Percentiles rank a stretch among this genome's conserved stretches.
phyloP scores from a whole-genome alignment of 2,113 vertebrate species.

The Vanacampus margaritifer region DNA sequence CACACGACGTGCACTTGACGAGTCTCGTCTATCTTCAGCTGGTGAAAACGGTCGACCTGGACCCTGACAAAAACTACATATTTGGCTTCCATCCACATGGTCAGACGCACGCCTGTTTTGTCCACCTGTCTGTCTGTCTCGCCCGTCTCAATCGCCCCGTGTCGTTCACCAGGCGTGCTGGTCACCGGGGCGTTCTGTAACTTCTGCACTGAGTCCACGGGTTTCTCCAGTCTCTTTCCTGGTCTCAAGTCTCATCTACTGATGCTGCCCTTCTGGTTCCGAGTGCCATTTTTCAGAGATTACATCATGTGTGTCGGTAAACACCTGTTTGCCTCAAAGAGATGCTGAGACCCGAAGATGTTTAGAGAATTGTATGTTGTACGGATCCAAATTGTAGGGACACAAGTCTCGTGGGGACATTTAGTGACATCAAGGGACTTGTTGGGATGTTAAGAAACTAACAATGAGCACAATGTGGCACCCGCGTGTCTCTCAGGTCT shows the following conservation, averaged over 20 bases:
- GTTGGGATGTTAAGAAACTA: too few species aligned
- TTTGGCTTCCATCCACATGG: slow-evolving; percentile 79
- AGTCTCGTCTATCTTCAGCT: slow-evolving; percentile 55
- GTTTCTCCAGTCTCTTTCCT: slow-evolving; percentile 71
- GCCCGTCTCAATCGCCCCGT: neutral
- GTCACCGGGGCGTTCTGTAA: slow-evolving; percentile 74
- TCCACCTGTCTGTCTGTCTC: neutral
- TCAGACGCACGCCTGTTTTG: slow-evolving; percentile 23
- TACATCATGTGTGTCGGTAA: slow-evolving; percentile 78
- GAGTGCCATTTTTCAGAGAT: slow-evolving; percentile 74
- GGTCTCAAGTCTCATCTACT: slow-evolving; percentile 72
- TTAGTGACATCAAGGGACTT: neutral
- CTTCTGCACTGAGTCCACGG: slow-evolving; percentile 77
- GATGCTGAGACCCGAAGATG: too few species aligned
- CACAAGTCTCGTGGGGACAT: neutral
- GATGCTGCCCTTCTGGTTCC: slow-evolving; percentile 78
- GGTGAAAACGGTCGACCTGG: slow-evolving; percentile 69
- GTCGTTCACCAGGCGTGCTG: slow-evolving; percentile 54
- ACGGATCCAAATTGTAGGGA: too few species aligned
- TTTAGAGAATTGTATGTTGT: too few species aligned
- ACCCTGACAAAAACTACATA: slow-evolving; percentile 71
- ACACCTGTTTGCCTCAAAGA: slow-evolving; percentile 2
- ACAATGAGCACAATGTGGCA: slow-evolving; percentile 5
- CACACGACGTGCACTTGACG: neutral
- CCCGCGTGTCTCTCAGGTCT: slow-evolving; percentile 39